Evolutionary conservation across 2,113 vertebrate species (phyloP).

Genomic region (Hepsetus odoe): DNA sequence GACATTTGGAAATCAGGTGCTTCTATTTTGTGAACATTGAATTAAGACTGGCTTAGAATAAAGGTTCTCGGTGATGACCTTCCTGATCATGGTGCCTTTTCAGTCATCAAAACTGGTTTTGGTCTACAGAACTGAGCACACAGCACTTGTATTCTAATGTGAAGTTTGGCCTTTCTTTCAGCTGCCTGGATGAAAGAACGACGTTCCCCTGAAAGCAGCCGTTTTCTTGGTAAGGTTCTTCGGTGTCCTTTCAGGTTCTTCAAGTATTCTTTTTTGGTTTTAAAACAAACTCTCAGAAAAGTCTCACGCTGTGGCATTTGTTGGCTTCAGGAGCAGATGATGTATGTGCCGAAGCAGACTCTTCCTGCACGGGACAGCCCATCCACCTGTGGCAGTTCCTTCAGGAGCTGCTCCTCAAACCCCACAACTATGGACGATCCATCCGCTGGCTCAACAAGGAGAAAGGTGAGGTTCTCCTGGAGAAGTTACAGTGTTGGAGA

Average conservation of each 20-base stretch:
- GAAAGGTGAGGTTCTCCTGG: conserved; percentile 77
- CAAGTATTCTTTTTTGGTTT: too few relatives aligned
- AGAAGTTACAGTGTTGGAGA: not conserved
- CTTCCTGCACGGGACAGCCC: conserved; percentile 84
- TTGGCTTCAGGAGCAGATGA: conserved; percentile 64
- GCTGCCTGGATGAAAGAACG: conserved; percentile 90
- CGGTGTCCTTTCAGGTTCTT: too few relatives aligned
- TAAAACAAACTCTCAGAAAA: not conserved
- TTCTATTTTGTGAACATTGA: too few relatives aligned
- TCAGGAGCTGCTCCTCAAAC: conserved; percentile 87
- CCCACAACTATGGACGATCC: conserved; percentile 59
- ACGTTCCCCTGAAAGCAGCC: conserved; percentile 68
- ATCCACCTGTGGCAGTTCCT: conserved; percentile 97
- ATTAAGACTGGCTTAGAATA: too few relatives aligned
- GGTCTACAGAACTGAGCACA: not conserved
- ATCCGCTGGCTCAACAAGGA: conserved; percentile 94
- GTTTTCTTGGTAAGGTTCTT: conserved; percentile 74
- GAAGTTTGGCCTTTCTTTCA: conserved; percentile 54
- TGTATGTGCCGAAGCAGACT: conserved; percentile 82
- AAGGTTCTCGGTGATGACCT: too few relatives aligned
- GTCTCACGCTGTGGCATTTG: not conserved
- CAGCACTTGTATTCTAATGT: not conserved
- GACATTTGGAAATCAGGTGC: conserved; percentile 98
- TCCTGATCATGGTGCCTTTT: too few relatives aligned
- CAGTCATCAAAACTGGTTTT: too few relatives aligned